Evolutionary conservation across 2,888 invertebrate species (phyloP).

Genomic region (Crossocerus cetratus): DNA sequence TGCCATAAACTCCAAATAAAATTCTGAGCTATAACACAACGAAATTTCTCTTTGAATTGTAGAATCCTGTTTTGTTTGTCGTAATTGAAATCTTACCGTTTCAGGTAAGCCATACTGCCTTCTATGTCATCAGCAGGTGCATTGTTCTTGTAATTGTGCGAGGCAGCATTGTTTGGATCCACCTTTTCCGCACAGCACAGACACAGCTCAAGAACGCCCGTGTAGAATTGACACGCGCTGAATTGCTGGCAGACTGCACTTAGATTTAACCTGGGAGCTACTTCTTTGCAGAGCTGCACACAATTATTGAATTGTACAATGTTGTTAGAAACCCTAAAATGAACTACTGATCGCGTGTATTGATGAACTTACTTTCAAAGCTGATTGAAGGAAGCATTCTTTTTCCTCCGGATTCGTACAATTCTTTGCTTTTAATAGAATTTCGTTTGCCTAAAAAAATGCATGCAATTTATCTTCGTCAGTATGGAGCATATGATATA

Average conservation of each 20-base stretch:
- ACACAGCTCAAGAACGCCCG: constrained; percentile 93
- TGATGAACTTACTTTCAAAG: constrained; percentile 79
- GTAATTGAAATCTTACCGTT: constrained; percentile 77
- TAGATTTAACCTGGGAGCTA: constrained; percentile 91
- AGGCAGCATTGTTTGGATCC: constrained; percentile 93
- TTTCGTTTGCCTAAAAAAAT: constrained; percentile 87
- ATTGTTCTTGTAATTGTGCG: constrained; percentile 91
- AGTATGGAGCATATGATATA: not conserved
- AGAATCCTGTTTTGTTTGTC: not conserved
- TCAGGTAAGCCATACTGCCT: constrained; percentile 86
- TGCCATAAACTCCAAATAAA: constrained; percentile 91
- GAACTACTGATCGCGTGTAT: not conserved
- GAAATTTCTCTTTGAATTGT: not conserved
- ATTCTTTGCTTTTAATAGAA: constrained; percentile 88
- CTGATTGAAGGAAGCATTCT: constrained; percentile 86
- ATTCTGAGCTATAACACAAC: constrained; percentile 84
- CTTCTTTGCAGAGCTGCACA: constrained; percentile 88
- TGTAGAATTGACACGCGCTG: constrained; percentile 87
- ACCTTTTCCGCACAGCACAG: constrained; percentile 89
- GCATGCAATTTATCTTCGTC: not conserved
- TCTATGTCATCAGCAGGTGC: constrained; percentile 90
- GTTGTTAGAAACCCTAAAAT: not conserved
- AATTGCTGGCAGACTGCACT: constrained; percentile 91
- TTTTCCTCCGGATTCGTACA: constrained; percentile 87
- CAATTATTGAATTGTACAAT: constrained; percentile 11